These are phyloP conservation scores for Microcebus griseorufus DNA, from an alignment of 2,113 vertebrate species.

Conservation along the genomic window DNA sequence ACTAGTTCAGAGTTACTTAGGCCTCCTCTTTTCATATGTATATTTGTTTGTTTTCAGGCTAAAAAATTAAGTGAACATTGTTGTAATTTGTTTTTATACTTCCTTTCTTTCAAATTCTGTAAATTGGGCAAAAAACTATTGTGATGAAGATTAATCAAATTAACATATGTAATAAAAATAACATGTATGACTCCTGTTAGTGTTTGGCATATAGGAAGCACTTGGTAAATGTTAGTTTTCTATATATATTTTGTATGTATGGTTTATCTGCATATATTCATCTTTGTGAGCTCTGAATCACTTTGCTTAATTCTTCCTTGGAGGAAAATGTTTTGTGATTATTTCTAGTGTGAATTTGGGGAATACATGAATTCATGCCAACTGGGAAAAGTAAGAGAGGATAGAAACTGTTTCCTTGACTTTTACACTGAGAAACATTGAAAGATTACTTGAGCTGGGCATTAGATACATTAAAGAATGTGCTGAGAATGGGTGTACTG, in stretches of 20 bases:
- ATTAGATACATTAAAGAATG: slow-evolving; percentile 12
- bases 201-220: not conserved
- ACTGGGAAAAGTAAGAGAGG: not conserved
- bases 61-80: slow-evolving; percentile 32
- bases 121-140: not conserved
- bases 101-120: not conserved
- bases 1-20: slow-evolving; percentile 7
- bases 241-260: not conserved
- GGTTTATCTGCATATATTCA: slow-evolving; percentile 37
- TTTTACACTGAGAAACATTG: slow-evolving; percentile 37
- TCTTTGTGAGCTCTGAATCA: slow-evolving; percentile 35
- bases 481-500: not conserved
- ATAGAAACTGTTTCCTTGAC: slow-evolving; percentile 15
- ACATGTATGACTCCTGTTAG: not conserved
- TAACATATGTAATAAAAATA: not conserved
- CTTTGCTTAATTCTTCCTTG: slow-evolving; percentile 43
- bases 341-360: not conserved
- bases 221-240: slow-evolving; percentile 28
- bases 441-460: slow-evolving; percentile 31
- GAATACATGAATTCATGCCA: slow-evolving; percentile 33
- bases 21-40: slow-evolving; percentile 11
- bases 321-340: slow-evolving; percentile 27
- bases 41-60: slow-evolving; percentile 28
- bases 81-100: slow-evolving; percentile 10
- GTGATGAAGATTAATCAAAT: slow-evolving; percentile 20